Evolutionary conservation across 1,140 invertebrate species (phyloP), one percentile per base, ranked within the genome.

Genomic region (Drosophila punjabiensis): DNA sequence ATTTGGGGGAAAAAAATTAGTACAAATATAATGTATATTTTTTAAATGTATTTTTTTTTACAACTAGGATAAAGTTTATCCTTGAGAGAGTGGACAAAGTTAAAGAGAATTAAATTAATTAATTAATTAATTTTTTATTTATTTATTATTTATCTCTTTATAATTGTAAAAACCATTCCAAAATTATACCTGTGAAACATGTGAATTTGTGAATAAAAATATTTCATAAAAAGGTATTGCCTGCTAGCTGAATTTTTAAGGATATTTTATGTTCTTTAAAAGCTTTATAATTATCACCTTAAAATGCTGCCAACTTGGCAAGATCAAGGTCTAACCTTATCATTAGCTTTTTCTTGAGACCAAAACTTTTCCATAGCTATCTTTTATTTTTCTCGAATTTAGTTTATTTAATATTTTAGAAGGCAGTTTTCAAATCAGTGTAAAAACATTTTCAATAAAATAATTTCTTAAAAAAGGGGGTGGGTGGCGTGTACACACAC

Each of bases 261-360:
- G 11, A 41, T 24, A 18, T 33, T 30, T 67, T 14, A 13, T 16
- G 13, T 9, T 11, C n/a, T 6, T 33, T 5, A 14, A 14, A 55
- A 56, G 53, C 37, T 35, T 20, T 55, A 20, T 14, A 16, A 35
- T 8, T 45, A 18, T 4, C n/a, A 16, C 11, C 32, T 35, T n/a
- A 5, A 53, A 47, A 24, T 56, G 33, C 50, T 71, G 64, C 68
- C 68, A 71, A 11, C 39, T 32, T 47, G 64, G 68, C 68, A 71
- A 71, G 68, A 68, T 71, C 68, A 71, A 71, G 68, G 64, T 56
- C 50, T 69, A 37, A 24, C 14, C 39, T 71, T 39, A 71, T 68
- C 64, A 56, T 43, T 37, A 39, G 64, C 50, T 71, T 71, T 67
- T 53, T 64, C 20, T 13, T 14, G 8, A 39, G 9, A 39, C 10